Evolutionary conservation across 2,888 invertebrate species (phyloP).

Genomic region (Alloscopus bannaensis): DNA sequence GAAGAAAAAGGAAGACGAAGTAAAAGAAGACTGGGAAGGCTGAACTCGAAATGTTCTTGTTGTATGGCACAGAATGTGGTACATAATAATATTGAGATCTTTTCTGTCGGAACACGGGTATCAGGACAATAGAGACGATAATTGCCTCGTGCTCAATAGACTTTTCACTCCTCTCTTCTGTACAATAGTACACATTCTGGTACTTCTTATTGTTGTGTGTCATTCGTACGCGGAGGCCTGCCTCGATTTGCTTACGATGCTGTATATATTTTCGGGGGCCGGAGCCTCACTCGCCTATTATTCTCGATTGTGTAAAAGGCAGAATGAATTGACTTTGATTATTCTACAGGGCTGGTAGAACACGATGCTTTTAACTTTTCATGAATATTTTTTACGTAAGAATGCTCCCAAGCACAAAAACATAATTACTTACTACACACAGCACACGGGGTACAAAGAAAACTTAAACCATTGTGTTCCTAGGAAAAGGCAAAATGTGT

Average conservation of each 20-base stretch:
- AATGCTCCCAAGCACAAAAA: slow-evolving; percentile 25
- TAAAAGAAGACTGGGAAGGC: slow-evolving; percentile 6
- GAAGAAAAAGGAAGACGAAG: neutral
- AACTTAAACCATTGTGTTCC: no score
- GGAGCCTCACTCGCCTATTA: slow-evolving; percentile 53
- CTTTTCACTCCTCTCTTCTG: slow-evolving; percentile 57
- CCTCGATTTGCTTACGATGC: slow-evolving; percentile 60
- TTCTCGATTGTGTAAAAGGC: slow-evolving; percentile 47
- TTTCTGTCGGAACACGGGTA: slow-evolving; percentile 72
- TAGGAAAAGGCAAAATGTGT: no score
- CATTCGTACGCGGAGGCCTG: slow-evolving; percentile 35
- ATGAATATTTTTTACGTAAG: slow-evolving; percentile 55
- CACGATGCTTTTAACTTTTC: slow-evolving; percentile 49
- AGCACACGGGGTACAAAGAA: no score
- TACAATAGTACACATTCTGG: slow-evolving; percentile 56
- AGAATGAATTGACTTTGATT: slow-evolving; percentile 59
- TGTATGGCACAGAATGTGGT: slow-evolving; percentile 64
- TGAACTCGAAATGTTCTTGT: slow-evolving; percentile 46
- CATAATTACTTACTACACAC: slow-evolving; percentile 45
- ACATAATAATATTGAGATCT: slow-evolving; percentile 68
- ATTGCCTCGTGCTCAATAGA: slow-evolving; percentile 73
- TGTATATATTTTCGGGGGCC: slow-evolving; percentile 57
- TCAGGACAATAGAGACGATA: slow-evolving; percentile 72
- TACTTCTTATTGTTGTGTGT: slow-evolving; percentile 59
- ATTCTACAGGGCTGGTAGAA: slow-evolving; percentile 43